Conservation (phyloP, 2,113 vertebrate genomes). For the Colius striatus region DNA sequence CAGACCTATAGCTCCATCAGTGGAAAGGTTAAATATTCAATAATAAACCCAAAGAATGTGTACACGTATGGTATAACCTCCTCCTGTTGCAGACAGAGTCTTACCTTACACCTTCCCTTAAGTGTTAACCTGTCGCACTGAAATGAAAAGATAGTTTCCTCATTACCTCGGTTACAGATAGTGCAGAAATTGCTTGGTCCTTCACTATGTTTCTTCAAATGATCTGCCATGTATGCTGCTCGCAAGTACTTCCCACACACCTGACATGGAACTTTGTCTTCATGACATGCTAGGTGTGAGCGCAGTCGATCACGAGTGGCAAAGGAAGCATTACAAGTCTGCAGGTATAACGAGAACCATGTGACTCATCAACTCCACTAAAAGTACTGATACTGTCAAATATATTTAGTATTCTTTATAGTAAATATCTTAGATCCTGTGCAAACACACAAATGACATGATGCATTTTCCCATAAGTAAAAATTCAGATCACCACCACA, state of each 20-base stretch:
- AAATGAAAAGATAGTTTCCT: neutral
- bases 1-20: neutral
- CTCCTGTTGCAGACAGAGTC: constrained; percentile 27
- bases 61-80: neutral
- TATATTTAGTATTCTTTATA: neutral
- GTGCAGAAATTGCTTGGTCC: constrained; percentile 98
- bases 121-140: neutral
- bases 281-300: constrained; percentile 96
- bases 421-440: neutral
- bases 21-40: neutral
- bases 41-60: neutral
- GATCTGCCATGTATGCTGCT: constrained; percentile 98
- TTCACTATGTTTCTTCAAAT: constrained; percentile 98
- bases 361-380: neutral
- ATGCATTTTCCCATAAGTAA: neutral
- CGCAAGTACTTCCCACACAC: constrained; percentile 97
- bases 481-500: neutral
- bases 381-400: neutral
- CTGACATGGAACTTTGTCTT: constrained; percentile 99
- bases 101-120: neutral
- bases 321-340: constrained; percentile 99
- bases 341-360: constrained; percentile 65
- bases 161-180: constrained; percentile 99
- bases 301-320: constrained; percentile 97
- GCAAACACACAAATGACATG: neutral